phyloP scores from a whole-genome alignment of 2,888 invertebrate genomes.

The Epirrita christyi region DNA sequence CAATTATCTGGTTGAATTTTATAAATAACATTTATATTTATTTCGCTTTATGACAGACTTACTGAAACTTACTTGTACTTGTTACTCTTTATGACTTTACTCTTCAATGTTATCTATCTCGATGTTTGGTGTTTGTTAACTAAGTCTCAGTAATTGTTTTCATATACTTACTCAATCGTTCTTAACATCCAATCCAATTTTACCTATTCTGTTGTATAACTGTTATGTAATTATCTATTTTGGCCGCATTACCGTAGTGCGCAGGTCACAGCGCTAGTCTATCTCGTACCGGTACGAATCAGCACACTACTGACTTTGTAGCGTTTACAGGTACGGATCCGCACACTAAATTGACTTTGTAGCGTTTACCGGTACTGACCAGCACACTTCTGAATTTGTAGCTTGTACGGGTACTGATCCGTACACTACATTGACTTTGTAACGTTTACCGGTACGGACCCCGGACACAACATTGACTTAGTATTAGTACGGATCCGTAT shows the following conservation, averaged over 20 bases:
- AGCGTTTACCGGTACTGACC: background rate
- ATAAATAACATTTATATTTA: too few species aligned
- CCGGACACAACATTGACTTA: background rate
- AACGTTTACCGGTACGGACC: too few species aligned
- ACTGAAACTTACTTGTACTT: too few species aligned
- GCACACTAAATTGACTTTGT: background rate
- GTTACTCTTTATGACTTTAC: too few species aligned
- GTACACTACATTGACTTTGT: background rate
- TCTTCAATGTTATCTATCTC: background rate
- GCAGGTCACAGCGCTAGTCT: background rate
- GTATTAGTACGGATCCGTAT: background rate
- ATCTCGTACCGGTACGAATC: background rate
- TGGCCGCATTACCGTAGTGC: constrained; percentile 2
- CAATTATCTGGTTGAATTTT: too few species aligned
- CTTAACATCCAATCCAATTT: background rate
- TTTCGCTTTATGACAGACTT: too few species aligned
- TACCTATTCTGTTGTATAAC: background rate
- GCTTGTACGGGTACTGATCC: background rate
- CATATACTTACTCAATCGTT: background rate
- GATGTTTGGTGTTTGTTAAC: constrained; percentile 2
- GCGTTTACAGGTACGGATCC: background rate
- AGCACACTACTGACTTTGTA: background rate
- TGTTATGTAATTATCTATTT: background rate
- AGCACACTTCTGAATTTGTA: background rate
- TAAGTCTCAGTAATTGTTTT: constrained; percentile 1